Evolutionary conservation across 1,140 invertebrate genomes (phyloP), one percentile per base, ranked within the genome.

Genomic region (Diuraphis noxia): DNA sequence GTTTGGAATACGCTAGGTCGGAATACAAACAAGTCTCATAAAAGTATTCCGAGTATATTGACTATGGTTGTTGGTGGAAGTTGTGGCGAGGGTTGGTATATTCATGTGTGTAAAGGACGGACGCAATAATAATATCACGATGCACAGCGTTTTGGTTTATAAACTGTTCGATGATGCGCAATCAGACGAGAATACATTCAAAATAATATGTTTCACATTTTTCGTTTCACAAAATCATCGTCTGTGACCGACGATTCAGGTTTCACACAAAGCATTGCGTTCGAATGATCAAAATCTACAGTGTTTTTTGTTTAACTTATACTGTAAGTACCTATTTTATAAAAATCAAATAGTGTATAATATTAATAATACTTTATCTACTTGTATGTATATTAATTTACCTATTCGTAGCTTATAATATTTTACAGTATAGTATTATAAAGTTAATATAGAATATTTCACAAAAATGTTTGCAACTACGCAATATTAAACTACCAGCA

Each of bases 11-110:
- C 85, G 85, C 25, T 52, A 19, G 46, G 46, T 52, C 23, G 85
- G 38, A 86, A 25, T 52, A 43, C 40, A 86, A 86, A 86, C 49
- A 52, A 86, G 85, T 52, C 46, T 38, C 46, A 3, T 86, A 86
- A 86, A 86, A 86, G 85, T 72, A 72, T 72, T n/a, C 56, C 30
- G 10, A n/a, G 30, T 52, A 86, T 49, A 86, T 49, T 86, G 36
- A 49, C 85, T 46, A 52, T 38, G 85, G 49, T 52, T 36, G 43
- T 49, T 19, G 43, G 40, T 36, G 13, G 81, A 17, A 1, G 30
- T 7, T 5, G 40, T 30, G 2, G 34, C 19, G 1, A 34, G 13
- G 0, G 19, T 21, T 13, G 30, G 13, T 85, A 7, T 85, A 13
- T 41, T n/a, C n/a, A 10, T 30, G 9, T 38, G 38, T 41, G 2